A percentile compares a stretch with the other conserved stretches of the same genome.
phyloP scores from a whole-genome alignment of 1,140 invertebrate species.

The Scaptomyza montana region DNA sequence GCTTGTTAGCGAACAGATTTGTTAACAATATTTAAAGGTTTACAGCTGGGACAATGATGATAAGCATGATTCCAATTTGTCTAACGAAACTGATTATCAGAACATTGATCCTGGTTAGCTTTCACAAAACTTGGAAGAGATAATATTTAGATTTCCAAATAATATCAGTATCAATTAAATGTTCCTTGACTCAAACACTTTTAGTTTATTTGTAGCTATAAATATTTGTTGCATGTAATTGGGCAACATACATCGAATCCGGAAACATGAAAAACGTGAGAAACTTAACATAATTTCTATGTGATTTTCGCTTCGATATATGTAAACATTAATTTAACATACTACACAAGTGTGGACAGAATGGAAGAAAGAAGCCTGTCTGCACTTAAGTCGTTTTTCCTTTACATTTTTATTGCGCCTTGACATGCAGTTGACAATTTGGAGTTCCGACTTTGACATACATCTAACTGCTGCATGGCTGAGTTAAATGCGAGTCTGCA shows the following conservation, averaged over 20 bases:
- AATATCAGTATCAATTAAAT: neutral
- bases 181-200: neutral
- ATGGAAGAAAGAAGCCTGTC: neutral
- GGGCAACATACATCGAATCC: constrained; percentile 45
- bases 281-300: constrained; percentile 56
- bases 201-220: neutral
- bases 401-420: constrained; percentile 66
- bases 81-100: neutral
- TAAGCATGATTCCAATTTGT: constrained; percentile 18
- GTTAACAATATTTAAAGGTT: constrained; percentile 67
- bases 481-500: constrained; percentile 43
- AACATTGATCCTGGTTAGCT: neutral
- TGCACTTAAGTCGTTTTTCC: constrained; percentile 75
- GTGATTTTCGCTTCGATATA: constrained; percentile 21
- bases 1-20: constrained; percentile 77
- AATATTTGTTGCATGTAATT: constrained; percentile 45
- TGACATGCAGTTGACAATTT: constrained; percentile 81
- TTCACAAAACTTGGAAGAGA: neutral
- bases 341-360: constrained; percentile 21
- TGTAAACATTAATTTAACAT: constrained; percentile 47
- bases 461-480: constrained; percentile 44
- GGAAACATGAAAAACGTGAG: constrained; percentile 83
- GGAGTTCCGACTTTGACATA: constrained; percentile 58
- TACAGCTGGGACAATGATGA: constrained; percentile 38
- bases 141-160: neutral